Conservation (phyloP, 1,140 invertebrate species). For the Hyphantria cunea region DNA sequence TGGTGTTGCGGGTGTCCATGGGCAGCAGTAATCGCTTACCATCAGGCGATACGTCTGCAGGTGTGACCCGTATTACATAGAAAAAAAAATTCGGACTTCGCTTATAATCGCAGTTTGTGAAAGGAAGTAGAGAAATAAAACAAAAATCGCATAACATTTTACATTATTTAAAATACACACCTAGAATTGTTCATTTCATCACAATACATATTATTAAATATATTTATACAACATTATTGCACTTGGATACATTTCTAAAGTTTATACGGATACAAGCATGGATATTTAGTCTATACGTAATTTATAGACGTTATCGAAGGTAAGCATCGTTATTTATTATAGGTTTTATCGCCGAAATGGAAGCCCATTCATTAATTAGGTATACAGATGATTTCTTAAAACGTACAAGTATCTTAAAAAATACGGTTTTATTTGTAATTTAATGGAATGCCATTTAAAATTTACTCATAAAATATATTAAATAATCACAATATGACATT, state of each 20-base stretch:
- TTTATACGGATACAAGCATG: conserved; percentile 40
- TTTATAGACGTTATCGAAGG: conserved; percentile 15
- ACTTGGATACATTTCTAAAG: conserved; percentile 56
- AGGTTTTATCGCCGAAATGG: conserved; percentile 37
- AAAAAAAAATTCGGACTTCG: too few species aligned
- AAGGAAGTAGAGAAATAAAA: conserved; percentile 39
- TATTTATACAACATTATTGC: conserved; percentile 74
- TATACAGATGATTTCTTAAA: conserved; percentile 31
- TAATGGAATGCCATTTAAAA: too few species aligned
- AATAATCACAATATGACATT: too few species aligned
- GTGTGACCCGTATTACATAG: too few species aligned
- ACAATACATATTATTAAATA: conserved; percentile 66
- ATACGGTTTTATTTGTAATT: too few species aligned
- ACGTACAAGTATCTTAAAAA: too few species aligned
- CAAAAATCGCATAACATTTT: conserved; percentile 71
- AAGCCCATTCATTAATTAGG: conserved; percentile 42
- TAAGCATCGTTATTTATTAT: conserved; percentile 26
- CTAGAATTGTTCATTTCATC: conserved; percentile 71
- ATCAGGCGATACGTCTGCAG: too few species aligned
- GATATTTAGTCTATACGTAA: conserved; percentile 25
- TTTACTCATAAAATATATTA: too few species aligned
- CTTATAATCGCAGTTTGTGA: too few species aligned
- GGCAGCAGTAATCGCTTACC: too few species aligned
- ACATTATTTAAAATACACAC: conserved; percentile 80
- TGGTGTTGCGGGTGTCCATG: too few species aligned